Percentiles rank a stretch among this genome's conserved stretches.
Conservation (phyloP, 37 sponge, comb jelly and placozoan species). For the Amphimedon queenslandica region DNA sequence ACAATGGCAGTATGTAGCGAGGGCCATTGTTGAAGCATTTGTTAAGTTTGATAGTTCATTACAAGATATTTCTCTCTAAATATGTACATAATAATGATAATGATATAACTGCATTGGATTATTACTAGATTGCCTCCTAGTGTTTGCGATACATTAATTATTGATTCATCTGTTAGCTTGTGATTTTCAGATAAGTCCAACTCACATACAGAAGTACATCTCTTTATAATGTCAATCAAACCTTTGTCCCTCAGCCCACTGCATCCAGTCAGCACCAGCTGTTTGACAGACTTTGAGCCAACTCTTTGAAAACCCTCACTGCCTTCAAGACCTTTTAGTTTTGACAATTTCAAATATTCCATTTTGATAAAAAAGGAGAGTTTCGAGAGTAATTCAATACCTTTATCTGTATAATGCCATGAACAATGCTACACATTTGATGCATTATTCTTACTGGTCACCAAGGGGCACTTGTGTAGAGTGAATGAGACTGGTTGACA, state of each 20-base stretch:
- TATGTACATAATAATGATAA: neutral
- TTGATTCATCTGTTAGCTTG: conserved; percentile 41
- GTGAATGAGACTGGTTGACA: conserved; percentile 55
- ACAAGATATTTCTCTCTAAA: conserved; percentile 54
- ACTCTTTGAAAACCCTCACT: conserved; percentile 36
- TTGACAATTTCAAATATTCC: conserved; percentile 39
- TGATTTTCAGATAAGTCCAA: conserved; percentile 46
- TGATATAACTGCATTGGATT: neutral
- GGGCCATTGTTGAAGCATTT: conserved; percentile 23
- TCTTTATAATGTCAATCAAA: conserved; percentile 36
- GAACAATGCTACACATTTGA: neutral
- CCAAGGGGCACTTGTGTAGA: conserved; percentile 55
- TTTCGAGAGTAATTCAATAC: conserved; percentile 34
- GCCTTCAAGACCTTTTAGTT: conserved; percentile 34
- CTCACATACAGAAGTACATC: conserved; percentile 56
- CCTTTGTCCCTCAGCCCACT: conserved; percentile 43
- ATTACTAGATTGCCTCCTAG: conserved; percentile 62
- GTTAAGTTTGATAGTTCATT: conserved; percentile 43
- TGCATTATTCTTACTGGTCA: conserved; percentile 50
- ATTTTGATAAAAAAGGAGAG: conserved; percentile 23
- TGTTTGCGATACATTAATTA: conserved; percentile 28
- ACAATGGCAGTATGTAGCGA: conserved; percentile 58
- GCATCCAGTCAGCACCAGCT: conserved; percentile 36
- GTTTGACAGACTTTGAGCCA: conserved; percentile 15
- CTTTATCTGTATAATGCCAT: conserved; percentile 41